A percentile compares a stretch with the other conserved stretches of the same genome.
These are phyloP conservation scores for Agrotis ipsilon DNA, from an alignment of 2,888 invertebrate genomes.

Conservation along the genomic window DNA sequence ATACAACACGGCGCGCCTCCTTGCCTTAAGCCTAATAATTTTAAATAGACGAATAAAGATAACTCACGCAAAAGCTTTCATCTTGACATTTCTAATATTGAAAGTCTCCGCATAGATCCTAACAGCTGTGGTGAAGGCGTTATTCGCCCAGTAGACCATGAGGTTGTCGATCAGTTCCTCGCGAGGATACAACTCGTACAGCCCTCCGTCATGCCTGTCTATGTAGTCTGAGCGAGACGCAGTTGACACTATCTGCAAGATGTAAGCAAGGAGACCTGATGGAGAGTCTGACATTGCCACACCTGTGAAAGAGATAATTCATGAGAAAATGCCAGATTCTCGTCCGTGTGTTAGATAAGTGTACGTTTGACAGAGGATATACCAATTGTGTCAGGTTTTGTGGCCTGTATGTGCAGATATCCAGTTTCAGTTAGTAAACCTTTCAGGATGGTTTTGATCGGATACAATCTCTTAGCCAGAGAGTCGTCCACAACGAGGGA, in stretches of 20 bases:
- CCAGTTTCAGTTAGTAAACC: slow-evolving; percentile 27
- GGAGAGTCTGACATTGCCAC: slow-evolving; percentile 47
- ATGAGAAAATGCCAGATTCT: not conserved
- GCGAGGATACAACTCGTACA: slow-evolving; percentile 31
- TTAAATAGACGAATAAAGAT: not conserved
- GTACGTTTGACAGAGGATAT: slow-evolving; percentile 9
- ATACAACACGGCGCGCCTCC: too few species aligned
- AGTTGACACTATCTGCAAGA: slow-evolving; percentile 39
- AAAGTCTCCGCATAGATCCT: slow-evolving; percentile 54
- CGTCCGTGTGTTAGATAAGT: not conserved
- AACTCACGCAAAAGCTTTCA: slow-evolving; percentile 79
- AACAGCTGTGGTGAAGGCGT: slow-evolving; percentile 34
- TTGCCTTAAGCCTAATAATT: too few species aligned
- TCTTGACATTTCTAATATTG: slow-evolving; percentile 40
- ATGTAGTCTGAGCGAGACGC: slow-evolving; percentile 11
- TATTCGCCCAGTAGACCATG: slow-evolving; percentile 55
- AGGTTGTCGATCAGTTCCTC: slow-evolving; percentile 59
- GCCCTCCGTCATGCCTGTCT: slow-evolving; percentile 30
- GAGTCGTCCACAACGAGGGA: slow-evolving; percentile 21
- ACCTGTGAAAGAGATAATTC: slow-evolving; percentile 28
- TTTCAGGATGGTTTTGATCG: slow-evolving; percentile 27
- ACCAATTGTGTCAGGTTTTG: slow-evolving; percentile 63
- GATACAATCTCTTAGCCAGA: slow-evolving; percentile 48
- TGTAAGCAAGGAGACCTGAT: slow-evolving; percentile 47
- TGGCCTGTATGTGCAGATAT: slow-evolving; percentile 56